phyloP scores from a whole-genome alignment of 2,888 invertebrate genomes.

The Oxycera nigricornis region DNA sequence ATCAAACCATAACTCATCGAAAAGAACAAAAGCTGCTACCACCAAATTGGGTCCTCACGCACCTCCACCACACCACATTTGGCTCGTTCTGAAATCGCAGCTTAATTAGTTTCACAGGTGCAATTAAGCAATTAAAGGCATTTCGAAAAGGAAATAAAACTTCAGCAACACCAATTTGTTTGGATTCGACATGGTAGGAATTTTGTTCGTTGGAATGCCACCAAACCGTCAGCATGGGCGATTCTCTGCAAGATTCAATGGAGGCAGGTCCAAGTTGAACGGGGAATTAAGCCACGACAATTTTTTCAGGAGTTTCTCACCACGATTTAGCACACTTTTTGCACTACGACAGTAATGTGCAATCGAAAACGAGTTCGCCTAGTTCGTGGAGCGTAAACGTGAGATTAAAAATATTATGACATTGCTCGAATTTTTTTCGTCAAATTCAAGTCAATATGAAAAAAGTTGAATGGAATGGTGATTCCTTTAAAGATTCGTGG shows the following conservation, averaged over 20 bases:
- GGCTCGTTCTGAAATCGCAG: not conserved
- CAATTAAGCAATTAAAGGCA: constrained; percentile 7
- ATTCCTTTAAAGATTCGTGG: not conserved
- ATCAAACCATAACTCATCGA: too few species aligned
- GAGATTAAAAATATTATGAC: not conserved
- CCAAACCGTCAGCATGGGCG: not conserved
- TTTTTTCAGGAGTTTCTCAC: not conserved
- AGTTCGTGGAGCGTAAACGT: not conserved
- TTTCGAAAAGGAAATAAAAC: not conserved
- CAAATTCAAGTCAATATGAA: not conserved
- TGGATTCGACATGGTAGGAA: not conserved
- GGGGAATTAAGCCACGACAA: not conserved
- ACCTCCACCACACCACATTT: not conserved
- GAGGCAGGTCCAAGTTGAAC: not conserved
- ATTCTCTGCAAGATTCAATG: not conserved
- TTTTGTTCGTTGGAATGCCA: not conserved
- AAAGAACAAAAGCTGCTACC: not conserved
- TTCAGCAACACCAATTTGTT: not conserved
- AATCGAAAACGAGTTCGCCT: not conserved
- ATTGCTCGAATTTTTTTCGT: not conserved
- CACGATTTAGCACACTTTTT: not conserved
- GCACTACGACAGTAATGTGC: not conserved
- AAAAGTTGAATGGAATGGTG: constrained; percentile 5
- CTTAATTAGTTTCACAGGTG: constrained; percentile 11
- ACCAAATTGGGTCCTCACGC: not conserved